phyloP scores from a whole-genome alignment of 2,113 vertebrate genomes.

The Eudyptes chrysolophus region DNA sequence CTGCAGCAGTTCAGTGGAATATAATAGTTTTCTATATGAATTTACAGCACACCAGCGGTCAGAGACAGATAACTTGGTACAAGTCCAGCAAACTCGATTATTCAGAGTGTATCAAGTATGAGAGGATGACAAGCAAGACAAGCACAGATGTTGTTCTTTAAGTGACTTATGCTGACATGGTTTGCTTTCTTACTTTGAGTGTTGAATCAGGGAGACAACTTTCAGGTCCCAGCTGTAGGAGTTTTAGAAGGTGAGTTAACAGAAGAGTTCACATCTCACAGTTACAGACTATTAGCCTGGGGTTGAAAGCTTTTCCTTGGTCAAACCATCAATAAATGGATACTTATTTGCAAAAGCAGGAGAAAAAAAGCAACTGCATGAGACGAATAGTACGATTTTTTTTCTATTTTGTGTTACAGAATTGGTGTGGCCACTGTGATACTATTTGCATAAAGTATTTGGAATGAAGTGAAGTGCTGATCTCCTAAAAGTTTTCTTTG shows the following conservation, averaged over 20 bases:
- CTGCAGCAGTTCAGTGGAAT: conserved; percentile 42
- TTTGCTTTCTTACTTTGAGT: conserved; percentile 28
- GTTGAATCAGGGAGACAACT: neutral
- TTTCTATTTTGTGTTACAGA: neutral
- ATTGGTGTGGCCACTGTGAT: neutral
- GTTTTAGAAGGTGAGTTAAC: neutral
- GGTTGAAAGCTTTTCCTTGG: neutral
- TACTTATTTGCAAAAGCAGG: neutral
- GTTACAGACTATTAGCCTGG: neutral
- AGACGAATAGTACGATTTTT: neutral
- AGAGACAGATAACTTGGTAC: conserved; percentile 44
- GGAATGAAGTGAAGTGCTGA: neutral
- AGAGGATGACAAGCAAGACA: conserved; percentile 39
- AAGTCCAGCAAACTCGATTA: conserved; percentile 21
- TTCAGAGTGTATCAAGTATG: conserved; percentile 14
- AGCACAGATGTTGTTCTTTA: conserved; percentile 37
- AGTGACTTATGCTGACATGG: conserved; percentile 41
- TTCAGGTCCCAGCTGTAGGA: neutral
- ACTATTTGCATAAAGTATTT: neutral
- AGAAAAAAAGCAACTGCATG: neutral
- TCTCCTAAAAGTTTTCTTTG: neutral
- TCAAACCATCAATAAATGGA: neutral
- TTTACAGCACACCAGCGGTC: conserved; percentile 24
- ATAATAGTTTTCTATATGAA: conserved; percentile 51
- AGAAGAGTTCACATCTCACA: neutral